Base-by-base conservation (phyloP, 2,113 vertebrate species). In the Formicarius rufipectus region DNA sequence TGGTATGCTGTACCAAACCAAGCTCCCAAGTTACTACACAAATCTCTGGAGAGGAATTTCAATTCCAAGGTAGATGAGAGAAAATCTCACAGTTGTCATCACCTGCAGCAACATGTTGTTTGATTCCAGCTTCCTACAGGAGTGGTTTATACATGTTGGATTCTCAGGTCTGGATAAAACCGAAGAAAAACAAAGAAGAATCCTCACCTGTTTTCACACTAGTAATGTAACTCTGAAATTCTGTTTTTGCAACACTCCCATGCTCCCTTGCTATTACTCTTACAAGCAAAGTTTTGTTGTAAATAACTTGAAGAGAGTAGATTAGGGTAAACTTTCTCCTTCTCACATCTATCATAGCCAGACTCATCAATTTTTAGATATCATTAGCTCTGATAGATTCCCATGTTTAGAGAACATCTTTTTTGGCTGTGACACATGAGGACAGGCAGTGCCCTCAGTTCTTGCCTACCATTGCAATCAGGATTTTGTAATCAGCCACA, bases 271-370 rank as follows among this genome's bases (percentile, higher is more conserved):
- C 30, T 21, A 2, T 53, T 62, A 23, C 10, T 52, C 44, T 47
- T 23, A 23, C 14, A 56, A 39, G 6, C 23, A 40, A 3, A 2
- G 20, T 40, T 84, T 63, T 71, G 3, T 28, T 60, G 9, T 40
- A 47, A n/a, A 18, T 40, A 19, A 3, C 31, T 79, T 25, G 10
- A 39, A 20, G 50, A 33, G 56, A 60, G 33, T 8, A n/a, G 27
- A 14, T 52, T 22, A 18, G 22, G 37, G 22, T 55, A 22, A 68
- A 4, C n/a, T 25, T 82, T 69, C 7, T 52, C 24, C 33, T 59
- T 62, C 19, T 87, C 13, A 15, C 0, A 14, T 37, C 3, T n/a
- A 15, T 12, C 0, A 0, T 27, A 68, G 55, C 21, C 27, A 64
- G 21, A 23, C 9, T 73, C 28, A n/a, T 62, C 10, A 21, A 3